Evolutionary conservation across 2,797 vertebrate species (phyloP).

Genomic region (Botia kubotai): DNA sequence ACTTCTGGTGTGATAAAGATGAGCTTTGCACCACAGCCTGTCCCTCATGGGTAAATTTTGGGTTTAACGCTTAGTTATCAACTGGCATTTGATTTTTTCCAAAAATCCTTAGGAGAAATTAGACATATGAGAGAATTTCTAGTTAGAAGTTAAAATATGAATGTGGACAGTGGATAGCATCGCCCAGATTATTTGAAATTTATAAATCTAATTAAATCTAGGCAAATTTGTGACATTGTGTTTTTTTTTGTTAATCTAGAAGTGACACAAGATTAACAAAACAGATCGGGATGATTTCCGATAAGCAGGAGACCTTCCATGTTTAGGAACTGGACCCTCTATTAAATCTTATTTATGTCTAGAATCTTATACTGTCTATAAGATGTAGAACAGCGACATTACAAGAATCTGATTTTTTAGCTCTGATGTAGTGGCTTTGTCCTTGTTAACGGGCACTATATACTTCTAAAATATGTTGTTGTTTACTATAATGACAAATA

Average conservation of each 20-base stretch:
- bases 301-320: not conserved
- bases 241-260: not conserved
- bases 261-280: not conserved
- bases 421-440: not conserved
- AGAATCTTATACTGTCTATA: too few relatives aligned
- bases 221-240: not conserved
- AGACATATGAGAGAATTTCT: too few relatives aligned
- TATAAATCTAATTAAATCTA: not conserved
- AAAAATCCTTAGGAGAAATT: too few relatives aligned
- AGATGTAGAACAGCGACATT: not conserved
- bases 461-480: too few relatives aligned
- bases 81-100: too few relatives aligned
- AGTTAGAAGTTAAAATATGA: too few relatives aligned
- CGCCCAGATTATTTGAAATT: not conserved
- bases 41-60: not conserved
- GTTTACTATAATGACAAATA: too few relatives aligned
- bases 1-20: conserved; percentile 38
- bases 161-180: not conserved
- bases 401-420: not conserved
- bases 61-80: too few relatives aligned
- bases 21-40: conserved; percentile 22
- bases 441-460: not conserved
- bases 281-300: not conserved
- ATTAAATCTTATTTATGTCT: not conserved
- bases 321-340: too few relatives aligned